phyloP scores from a whole-genome alignment of 2,113 vertebrate species.

The Emydura subglobosa region DNA sequence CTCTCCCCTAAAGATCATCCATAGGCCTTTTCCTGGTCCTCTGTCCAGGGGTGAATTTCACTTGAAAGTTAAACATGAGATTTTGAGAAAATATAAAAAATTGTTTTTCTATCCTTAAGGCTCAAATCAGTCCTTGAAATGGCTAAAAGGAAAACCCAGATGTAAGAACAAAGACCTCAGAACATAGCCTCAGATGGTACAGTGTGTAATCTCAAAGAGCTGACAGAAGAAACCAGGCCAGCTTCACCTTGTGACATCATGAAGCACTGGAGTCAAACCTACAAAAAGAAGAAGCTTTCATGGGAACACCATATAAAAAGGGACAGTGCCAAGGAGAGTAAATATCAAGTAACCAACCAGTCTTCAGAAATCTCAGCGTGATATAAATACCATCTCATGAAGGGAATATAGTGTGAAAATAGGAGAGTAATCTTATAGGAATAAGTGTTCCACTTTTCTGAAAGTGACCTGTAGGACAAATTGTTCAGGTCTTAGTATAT shows the following conservation, averaged over 20 bases:
- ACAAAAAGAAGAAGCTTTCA: constrained; percentile 19
- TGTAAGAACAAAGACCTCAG: not conserved
- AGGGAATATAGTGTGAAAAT: constrained; percentile 17
- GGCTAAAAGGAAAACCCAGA: not conserved
- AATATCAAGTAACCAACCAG: not conserved
- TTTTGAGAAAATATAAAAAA: not conserved
- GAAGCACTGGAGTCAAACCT: not conserved
- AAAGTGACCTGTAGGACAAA: constrained; percentile 47
- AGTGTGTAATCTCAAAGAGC: not conserved
- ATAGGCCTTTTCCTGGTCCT: not conserved
- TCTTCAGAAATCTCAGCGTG: constrained; percentile 3
- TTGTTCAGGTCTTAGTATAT: constrained; percentile 18
- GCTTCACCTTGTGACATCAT: not conserved
- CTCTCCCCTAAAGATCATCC: not conserved
- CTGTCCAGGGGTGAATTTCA: not conserved
- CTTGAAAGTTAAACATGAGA: not conserved
- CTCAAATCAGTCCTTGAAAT: not conserved
- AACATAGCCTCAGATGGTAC: not conserved
- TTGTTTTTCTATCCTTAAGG: not conserved
- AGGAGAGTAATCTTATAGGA: constrained; percentile 46
- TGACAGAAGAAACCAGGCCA: not conserved
- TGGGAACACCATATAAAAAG: not conserved
- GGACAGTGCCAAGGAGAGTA: constrained; percentile 8
- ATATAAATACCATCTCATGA: constrained; percentile 45
- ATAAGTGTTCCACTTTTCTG: constrained; percentile 52